Percentiles rank a stretch among this genome's conserved stretches.
These are phyloP conservation scores for Thamnophis elegans DNA, from an alignment of 2,797 vertebrate genomes.

Conservation along the genomic window DNA sequence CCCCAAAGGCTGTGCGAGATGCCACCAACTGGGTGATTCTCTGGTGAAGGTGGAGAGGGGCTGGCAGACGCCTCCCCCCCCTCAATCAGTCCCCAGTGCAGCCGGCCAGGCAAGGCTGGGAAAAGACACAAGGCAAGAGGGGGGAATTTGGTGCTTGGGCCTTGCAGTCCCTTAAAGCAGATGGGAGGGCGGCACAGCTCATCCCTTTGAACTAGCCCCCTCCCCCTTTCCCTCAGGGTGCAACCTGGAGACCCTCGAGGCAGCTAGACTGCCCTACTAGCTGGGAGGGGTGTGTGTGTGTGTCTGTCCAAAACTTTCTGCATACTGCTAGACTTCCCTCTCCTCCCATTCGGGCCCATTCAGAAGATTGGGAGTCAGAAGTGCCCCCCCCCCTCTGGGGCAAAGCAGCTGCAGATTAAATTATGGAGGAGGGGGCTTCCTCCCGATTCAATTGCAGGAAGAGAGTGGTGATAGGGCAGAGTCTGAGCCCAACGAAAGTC, in stretches of 20 bases:
- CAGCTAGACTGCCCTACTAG: not conserved
- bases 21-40: not conserved
- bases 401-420: not conserved
- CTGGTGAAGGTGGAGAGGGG: not conserved
- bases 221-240: not conserved
- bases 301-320: not conserved
- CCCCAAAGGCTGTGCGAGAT: not conserved
- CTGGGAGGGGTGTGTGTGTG: not conserved
- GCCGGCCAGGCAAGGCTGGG: not conserved
- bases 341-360: not conserved
- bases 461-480: not conserved
- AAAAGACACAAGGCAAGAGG: not conserved
- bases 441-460: not conserved
- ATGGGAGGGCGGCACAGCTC: not conserved
- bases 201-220: not conserved
- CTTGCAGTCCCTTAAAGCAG: not conserved
- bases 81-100: not conserved
- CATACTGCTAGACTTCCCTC: not conserved
- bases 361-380: not conserved
- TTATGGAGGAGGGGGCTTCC: not conserved
- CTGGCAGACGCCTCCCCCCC: not conserved
- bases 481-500: not conserved
- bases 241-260: not conserved
- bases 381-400: not conserved
- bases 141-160: not conserved